Percentiles rank a stretch among this genome's conserved stretches.
phyloP scores from a whole-genome alignment of 2,888 invertebrate genomes.

The Chloroclysta siterata region DNA sequence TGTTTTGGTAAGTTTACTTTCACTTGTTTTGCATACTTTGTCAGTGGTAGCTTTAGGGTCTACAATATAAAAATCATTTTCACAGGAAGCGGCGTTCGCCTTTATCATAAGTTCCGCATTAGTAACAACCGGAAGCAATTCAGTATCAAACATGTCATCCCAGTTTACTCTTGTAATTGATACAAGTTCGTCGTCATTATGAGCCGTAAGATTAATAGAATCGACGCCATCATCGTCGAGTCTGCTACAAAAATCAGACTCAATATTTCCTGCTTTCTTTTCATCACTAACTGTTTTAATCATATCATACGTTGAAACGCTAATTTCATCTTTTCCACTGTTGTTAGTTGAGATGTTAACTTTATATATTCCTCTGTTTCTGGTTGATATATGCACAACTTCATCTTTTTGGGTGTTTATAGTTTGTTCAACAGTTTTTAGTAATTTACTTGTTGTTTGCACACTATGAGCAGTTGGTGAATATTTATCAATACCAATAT shows the following conservation, averaged over 20 bases:
- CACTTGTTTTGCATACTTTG: background rate
- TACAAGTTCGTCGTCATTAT: background rate
- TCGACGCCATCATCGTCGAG: background rate
- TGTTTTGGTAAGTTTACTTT: conserved; percentile 2
- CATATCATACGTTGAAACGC: conserved; percentile 19
- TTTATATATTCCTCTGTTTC: background rate
- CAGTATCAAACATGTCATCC: conserved; percentile 68
- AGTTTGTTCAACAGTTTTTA: conserved; percentile 22
- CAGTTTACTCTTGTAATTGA: conserved; percentile 45
- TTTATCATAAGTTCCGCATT: conserved; percentile 18
- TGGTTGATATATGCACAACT: background rate
- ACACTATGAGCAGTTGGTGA: conserved; percentile 15
- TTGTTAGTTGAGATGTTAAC: background rate
- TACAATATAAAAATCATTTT: conserved; percentile 12
- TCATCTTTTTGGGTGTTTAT: background rate
- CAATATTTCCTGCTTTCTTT: conserved; percentile 7
- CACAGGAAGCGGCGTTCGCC: conserved; percentile 9
- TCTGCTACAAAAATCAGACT: conserved; percentile 1
- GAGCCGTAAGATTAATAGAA: background rate
- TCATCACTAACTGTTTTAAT: conserved; percentile 17
- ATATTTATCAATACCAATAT: conserved; percentile 4
- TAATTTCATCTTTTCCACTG: conserved; percentile 1
- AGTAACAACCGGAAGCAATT: conserved; percentile 48
- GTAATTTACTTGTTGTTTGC: conserved; percentile 18
- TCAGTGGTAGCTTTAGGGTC: background rate